Evolutionary conservation across 2,113 vertebrate genomes (phyloP).

Genomic region (Setophaga coronata): DNA sequence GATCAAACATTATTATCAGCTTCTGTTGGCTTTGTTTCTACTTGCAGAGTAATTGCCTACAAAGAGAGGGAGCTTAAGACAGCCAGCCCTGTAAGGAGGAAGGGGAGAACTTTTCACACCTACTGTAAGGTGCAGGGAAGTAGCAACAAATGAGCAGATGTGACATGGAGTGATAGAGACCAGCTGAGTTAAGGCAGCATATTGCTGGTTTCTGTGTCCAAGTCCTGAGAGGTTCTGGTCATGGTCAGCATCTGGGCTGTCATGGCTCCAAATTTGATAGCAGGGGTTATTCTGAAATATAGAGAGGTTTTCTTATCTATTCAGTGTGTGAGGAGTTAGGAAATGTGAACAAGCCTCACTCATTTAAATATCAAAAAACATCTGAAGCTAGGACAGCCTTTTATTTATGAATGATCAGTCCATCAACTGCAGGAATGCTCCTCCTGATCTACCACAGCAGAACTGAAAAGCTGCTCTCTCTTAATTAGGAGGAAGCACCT

Average conservation of each 20-base stretch:
- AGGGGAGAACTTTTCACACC: not conserved
- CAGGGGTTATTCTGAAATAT: not conserved
- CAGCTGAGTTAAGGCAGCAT: not conserved
- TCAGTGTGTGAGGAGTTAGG: not conserved
- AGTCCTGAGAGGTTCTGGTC: not conserved
- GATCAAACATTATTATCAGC: not conserved
- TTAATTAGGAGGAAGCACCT: slow-evolving; percentile 24
- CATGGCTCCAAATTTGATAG: not conserved
- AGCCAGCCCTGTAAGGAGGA: not conserved
- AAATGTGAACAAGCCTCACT: not conserved
- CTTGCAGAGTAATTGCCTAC: not conserved
- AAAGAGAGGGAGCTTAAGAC: not conserved
- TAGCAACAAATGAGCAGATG: not conserved
- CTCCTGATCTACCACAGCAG: not conserved
- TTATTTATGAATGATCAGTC: not conserved
- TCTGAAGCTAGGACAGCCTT: not conserved
- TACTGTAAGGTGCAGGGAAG: not conserved
- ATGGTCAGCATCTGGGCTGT: not conserved
- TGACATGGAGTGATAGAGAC: not conserved
- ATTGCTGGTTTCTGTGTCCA: not conserved
- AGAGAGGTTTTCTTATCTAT: not conserved
- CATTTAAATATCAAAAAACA: not conserved
- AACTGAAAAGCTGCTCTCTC: not conserved
- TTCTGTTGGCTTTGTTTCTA: not conserved
- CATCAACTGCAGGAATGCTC: not conserved